phyloP scores from a whole-genome alignment of 30 jellyfish, hydroid and myxozoan genomes.

The Thelohanellus kitauei region DNA sequence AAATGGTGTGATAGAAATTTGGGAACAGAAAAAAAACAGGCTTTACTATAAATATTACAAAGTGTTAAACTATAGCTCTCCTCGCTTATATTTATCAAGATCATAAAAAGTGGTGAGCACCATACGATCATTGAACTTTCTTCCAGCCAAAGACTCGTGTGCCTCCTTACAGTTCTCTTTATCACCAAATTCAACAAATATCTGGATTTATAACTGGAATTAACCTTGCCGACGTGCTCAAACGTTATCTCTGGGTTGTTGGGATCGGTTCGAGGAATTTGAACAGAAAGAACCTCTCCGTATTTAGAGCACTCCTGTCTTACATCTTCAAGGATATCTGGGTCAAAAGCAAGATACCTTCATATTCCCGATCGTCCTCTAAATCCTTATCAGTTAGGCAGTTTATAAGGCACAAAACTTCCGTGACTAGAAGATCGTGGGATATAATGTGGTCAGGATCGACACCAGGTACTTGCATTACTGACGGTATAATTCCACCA shows the following conservation, averaged over 20 bases:
- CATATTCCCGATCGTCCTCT: slow-evolving; percentile 66
- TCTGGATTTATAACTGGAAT: slow-evolving; percentile 9
- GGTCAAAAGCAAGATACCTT: slow-evolving; percentile 13
- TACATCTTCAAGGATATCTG: slow-evolving; percentile 64
- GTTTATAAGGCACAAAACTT: slow-evolving; percentile 52
- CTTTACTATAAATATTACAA: too few species aligned
- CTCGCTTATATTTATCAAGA: slow-evolving; percentile 22
- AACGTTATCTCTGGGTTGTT: slow-evolving; percentile 32
- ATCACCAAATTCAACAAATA: slow-evolving; percentile 44
- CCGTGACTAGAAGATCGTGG: slow-evolving; percentile 16
- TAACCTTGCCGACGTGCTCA: slow-evolving; percentile 24
- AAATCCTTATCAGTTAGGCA: slow-evolving; percentile 49
- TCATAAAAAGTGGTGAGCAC: slow-evolving; percentile 77
- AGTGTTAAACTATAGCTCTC: too few species aligned
- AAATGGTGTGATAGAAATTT: too few species aligned
- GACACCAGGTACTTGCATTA: slow-evolving; percentile 48
- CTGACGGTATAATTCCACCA: slow-evolving; percentile 23
- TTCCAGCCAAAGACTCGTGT: slow-evolving; percentile 60
- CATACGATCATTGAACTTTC: slow-evolving; percentile 72
- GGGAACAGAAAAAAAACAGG: too few species aligned
- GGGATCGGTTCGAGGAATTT: slow-evolving; percentile 49
- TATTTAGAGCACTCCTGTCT: slow-evolving; percentile 72
- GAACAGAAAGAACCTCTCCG: slow-evolving; percentile 52
- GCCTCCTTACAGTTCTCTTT: slow-evolving; percentile 41
- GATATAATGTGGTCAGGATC: slow-evolving; percentile 15